Evolutionary conservation across 2,113 vertebrate genomes (phyloP).

Genomic region (Ptilorrhoa leucosticta): DNA sequence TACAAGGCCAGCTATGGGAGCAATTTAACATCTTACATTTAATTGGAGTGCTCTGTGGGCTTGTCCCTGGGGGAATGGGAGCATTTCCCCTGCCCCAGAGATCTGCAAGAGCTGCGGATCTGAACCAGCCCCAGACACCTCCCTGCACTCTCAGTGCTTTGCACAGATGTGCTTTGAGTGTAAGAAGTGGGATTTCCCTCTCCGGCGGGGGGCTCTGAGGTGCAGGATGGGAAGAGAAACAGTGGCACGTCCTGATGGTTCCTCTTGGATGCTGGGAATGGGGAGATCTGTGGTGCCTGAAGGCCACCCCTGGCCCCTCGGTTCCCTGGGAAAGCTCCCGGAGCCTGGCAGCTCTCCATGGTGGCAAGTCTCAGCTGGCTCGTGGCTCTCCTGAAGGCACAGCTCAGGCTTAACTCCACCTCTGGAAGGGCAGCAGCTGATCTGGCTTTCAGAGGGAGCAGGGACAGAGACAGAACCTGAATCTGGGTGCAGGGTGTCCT

Average conservation of each 20-base stretch:
- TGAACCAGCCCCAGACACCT: background rate
- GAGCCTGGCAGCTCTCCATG: rapidly evolving
- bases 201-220: background rate
- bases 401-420: background rate
- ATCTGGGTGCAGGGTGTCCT: background rate
- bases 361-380: background rate
- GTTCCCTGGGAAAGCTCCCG: too few species aligned
- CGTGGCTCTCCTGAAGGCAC: background rate
- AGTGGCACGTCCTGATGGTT: background rate
- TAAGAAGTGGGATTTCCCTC: background rate
- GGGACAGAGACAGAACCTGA: background rate
- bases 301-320: background rate
- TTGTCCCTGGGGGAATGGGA: background rate
- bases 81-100: background rate
- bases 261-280: background rate
- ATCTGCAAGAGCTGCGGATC: background rate
- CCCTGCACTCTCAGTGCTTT: background rate
- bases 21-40: background rate
- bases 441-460: background rate
- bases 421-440: background rate
- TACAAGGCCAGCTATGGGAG: background rate
- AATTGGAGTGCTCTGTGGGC: background rate
- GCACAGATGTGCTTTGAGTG: background rate
- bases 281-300: rapidly evolving
- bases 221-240: background rate